Base-by-base conservation (phyloP, 2,797 vertebrate genomes). In the Psittacula echo region DNA sequence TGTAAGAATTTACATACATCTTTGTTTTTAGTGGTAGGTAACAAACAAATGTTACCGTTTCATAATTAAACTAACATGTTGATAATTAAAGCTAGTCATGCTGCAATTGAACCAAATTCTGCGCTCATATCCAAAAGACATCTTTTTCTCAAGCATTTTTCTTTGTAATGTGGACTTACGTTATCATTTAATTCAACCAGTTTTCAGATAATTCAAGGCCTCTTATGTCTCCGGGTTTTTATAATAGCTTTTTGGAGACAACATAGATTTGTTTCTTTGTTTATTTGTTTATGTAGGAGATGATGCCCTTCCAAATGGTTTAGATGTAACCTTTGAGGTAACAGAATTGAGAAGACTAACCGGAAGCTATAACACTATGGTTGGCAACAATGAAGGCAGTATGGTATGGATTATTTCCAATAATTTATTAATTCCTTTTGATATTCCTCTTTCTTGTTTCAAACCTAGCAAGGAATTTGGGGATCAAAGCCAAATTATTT, bases 311-410 rank as follows among this genome's bases (percentile, higher is more conserved):
- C 99, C 99, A 27, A 99, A 99, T 7, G 99, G 99, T 42, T 97
- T 99, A 50, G 99, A 99, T 61, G 98, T 99, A 26, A 99, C 98
- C 1, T 99, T 99, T 92, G 99, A 99, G 85, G 99, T 99, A 56
- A 98, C 98, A 0, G 99, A 99, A 75, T 56, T 99, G 48, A 98
- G 99, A 96, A 98, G 99, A 58, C 85, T 99, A 71, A 99, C 99
- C 1, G 99, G 99, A 83, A 99, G 99, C 89, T 99, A 99, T 93
- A 99, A 99, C 97, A 99, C 99, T 22, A 99, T 99, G 99, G 99
- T 99, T 45, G 99, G 99, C 80, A 99, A 99, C 98, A 99, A 99
- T 3, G 99, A 99, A 97, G 99, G 99, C 93, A 99, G 99, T 88
- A 99, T 99, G 99, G 99, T 99, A 98, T 80, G 99, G 44, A 14